Conservation (phyloP, 2,797 vertebrate species). For the Antennarius maculatus region DNA sequence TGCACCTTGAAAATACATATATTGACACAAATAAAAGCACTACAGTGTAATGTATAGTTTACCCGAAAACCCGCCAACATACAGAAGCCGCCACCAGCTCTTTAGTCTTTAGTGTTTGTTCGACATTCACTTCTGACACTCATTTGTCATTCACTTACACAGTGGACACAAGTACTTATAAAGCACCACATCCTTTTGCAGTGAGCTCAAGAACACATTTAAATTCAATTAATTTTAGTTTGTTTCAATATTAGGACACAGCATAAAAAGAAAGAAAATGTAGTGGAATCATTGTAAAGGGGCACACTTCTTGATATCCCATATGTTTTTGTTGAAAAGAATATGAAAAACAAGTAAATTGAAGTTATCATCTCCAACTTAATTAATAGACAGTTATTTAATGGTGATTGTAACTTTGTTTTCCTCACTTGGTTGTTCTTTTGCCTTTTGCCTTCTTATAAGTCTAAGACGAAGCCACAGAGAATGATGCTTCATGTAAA, state of each 20-base stretch:
- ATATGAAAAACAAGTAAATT: constrained; percentile 74
- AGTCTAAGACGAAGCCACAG: constrained; percentile 25
- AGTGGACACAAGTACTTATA: constrained; percentile 58
- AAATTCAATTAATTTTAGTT: constrained; percentile 83
- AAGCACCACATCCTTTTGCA: constrained; percentile 58
- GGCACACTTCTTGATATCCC: constrained; percentile 60
- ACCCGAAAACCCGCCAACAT: constrained; percentile 19
- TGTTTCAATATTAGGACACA: constrained; percentile 74
- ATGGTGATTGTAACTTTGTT: constrained; percentile 56
- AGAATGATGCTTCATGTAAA: constrained; percentile 15
- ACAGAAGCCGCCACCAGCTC: constrained; percentile 6
- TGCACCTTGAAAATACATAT: not conserved
- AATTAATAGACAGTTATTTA: constrained; percentile 67
- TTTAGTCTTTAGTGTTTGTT: constrained; percentile 10
- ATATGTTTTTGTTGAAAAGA: constrained; percentile 55
- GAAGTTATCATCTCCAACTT: constrained; percentile 67
- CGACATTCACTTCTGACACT: constrained; percentile 39
- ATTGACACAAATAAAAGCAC: not conserved
- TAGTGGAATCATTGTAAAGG: constrained; percentile 77
- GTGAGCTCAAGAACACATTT: constrained; percentile 75
- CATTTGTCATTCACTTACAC: constrained; percentile 60
- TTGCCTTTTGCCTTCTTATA: constrained; percentile 40
- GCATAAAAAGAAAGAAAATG: constrained; percentile 65
- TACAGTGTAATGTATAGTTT: not conserved
- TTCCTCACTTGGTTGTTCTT: constrained; percentile 49